These are phyloP conservation scores for Heteronetta atricapilla DNA, from an alignment of 2,113 vertebrate genomes.

Conservation along the genomic window DNA sequence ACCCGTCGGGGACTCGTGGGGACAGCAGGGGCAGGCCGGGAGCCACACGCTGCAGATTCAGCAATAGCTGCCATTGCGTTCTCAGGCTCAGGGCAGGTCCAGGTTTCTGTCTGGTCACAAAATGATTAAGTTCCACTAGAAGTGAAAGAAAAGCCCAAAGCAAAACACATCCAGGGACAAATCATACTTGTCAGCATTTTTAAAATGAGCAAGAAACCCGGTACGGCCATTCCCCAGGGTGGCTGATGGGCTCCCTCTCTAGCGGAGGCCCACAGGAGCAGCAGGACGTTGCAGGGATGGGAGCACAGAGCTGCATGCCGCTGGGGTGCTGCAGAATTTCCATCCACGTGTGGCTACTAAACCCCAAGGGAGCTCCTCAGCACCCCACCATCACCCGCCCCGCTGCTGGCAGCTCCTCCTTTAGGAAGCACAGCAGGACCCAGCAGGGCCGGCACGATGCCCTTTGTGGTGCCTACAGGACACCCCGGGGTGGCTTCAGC, in stretches of 20 bases:
- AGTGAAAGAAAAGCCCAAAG: neutral
- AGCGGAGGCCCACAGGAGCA: neutral
- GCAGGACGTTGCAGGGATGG: neutral
- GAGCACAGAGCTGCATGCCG: neutral
- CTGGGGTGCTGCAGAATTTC: neutral
- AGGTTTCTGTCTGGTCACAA: neutral
- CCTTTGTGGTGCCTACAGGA: neutral
- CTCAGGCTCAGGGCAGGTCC: neutral
- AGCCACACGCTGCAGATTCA: neutral
- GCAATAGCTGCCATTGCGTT: neutral
- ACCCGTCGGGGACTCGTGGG: fast-evolving
- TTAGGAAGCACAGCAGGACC: neutral
- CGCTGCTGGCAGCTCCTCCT: neutral
- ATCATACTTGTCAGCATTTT: neutral
- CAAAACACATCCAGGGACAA: neutral
- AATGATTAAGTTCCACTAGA: neutral
- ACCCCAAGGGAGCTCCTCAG: neutral
- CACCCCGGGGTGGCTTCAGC: neutral
- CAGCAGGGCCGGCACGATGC: fast-evolving
- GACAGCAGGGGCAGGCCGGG: neutral
- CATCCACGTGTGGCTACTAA: fast-evolving
- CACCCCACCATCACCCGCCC: fast-evolving
- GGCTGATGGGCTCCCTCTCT: neutral
- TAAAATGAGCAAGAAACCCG: neutral
- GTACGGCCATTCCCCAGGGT: neutral